Base-by-base conservation (phyloP, 2,113 vertebrate genomes). In the Saccopteryx bilineata region DNA sequence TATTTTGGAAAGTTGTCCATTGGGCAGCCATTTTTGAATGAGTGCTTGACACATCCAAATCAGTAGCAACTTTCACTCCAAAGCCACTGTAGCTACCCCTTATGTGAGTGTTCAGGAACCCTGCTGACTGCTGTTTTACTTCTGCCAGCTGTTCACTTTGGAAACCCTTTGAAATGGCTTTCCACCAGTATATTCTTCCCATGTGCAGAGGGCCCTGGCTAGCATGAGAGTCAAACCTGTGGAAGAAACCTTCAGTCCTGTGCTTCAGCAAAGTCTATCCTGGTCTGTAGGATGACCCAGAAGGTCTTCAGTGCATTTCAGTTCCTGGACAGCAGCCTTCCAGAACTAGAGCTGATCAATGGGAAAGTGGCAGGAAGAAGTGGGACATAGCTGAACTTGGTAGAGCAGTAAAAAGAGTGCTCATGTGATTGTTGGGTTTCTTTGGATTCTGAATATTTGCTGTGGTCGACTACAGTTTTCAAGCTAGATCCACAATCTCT, bases 101-200 rank as follows among this genome's bases (percentile, higher is more conserved):
- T 0, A 98, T 0, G 5, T 94, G 90, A 24, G 0, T 0, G 31
- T 92, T 14, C 4, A 98, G 94, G 0, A 84, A 96, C 23, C 98
- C 2, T 3, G 54, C 95, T 1, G 71, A 52, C 24, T 79, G 87
- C 19, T 0, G 46, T 48, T 97, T 98, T n/a, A 97, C 14, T 65
- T 98, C 96, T 5, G 94, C 80, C 75, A 26, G 0, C 10, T 98
- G 82, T 18, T 98, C 85, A 0, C 9, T 56, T n/a, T 10, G 28
- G 84, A 98, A 98, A 2, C 97, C 98, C 91, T 96, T 91, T 2
- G 46, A 48, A 14, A 80, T 87, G 0, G 98, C 98, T 78, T 98
- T 98, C 98, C 98, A 98, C 97, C 97, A 98, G 93, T 97, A 98
- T 88, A 98, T 98, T 12, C 98, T 98, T 33, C 98, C 98, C 8